Conservation (phyloP, 2,888 invertebrate genomes). For the Rhamnusium bicolor region DNA sequence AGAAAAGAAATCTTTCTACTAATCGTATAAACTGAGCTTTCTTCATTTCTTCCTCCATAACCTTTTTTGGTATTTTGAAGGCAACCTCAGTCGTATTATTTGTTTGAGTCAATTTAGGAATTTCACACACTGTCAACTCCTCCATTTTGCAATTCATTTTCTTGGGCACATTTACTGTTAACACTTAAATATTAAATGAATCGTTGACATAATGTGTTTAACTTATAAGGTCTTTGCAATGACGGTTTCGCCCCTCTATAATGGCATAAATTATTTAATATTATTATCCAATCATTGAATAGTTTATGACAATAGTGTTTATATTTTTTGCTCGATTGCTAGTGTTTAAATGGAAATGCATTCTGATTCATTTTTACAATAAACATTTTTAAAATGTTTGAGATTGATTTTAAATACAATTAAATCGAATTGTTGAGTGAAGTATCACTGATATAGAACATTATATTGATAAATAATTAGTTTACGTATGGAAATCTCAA, state of each 20-base stretch:
- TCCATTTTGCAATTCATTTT: slow-evolving; percentile 8
- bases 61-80: not conserved
- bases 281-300: not conserved
- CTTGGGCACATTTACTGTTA: slow-evolving; percentile 1
- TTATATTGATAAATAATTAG: no score
- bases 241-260: not conserved
- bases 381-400: not conserved
- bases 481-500: no score
- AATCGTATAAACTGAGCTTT: slow-evolving; percentile 19
- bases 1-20: not conserved
- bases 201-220: not conserved
- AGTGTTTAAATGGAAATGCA: not conserved
- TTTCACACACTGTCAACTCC: not conserved
- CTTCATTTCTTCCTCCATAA: slow-evolving; percentile 8
- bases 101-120: not conserved
- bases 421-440: not conserved
- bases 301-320: not conserved
- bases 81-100: not conserved
- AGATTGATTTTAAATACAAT: not conserved
- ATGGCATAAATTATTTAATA: not conserved
- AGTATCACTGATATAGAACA: not conserved
- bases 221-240: not conserved
- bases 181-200: not conserved
- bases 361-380: not conserved
- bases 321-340: not conserved